phyloP scores from a whole-genome alignment of 2,113 vertebrate genomes.

The Periophthalmodon schlosseri region DNA sequence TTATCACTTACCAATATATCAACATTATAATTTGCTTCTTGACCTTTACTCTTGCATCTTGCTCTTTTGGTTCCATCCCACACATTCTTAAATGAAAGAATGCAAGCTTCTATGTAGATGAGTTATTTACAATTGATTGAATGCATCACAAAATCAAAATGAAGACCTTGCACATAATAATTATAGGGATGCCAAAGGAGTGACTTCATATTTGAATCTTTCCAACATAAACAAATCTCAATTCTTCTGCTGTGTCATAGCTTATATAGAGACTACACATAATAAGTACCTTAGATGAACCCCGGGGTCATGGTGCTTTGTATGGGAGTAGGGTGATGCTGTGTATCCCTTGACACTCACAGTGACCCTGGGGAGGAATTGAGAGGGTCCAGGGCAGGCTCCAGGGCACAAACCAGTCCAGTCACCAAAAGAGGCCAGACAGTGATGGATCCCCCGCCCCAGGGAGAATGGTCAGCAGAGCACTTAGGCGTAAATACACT shows the following conservation, averaged over 20 bases:
- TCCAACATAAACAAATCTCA: background rate
- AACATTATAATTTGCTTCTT: too few species aligned
- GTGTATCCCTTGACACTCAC: conserved; percentile 61
- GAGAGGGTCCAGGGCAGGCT: conserved; percentile 58
- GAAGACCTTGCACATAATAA: too few species aligned
- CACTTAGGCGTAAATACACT: conserved; percentile 67
- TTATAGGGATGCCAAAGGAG: too few species aligned
- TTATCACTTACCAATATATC: too few species aligned
- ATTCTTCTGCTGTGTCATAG: conserved; percentile 60
- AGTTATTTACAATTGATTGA: too few species aligned
- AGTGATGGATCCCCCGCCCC: conserved; percentile 79
- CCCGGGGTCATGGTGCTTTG: conserved; percentile 70
- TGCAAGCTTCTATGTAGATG: too few species aligned
- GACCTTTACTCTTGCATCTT: background rate
- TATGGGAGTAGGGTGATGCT: conserved; percentile 53
- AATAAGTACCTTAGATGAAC: conserved; percentile 73
- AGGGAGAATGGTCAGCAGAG: conserved; percentile 66
- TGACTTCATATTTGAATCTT: too few species aligned
- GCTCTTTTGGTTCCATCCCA: background rate
- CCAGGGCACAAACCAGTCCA: conserved; percentile 58
- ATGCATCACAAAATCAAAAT: too few species aligned
- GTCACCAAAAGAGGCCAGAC: conserved; percentile 68
- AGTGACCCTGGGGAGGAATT: conserved; percentile 59
- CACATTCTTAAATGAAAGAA: too few species aligned
- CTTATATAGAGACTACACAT: conserved; percentile 71